phyloP scores from a whole-genome alignment of 2,113 vertebrate species.

The Coturnix japonica region DNA sequence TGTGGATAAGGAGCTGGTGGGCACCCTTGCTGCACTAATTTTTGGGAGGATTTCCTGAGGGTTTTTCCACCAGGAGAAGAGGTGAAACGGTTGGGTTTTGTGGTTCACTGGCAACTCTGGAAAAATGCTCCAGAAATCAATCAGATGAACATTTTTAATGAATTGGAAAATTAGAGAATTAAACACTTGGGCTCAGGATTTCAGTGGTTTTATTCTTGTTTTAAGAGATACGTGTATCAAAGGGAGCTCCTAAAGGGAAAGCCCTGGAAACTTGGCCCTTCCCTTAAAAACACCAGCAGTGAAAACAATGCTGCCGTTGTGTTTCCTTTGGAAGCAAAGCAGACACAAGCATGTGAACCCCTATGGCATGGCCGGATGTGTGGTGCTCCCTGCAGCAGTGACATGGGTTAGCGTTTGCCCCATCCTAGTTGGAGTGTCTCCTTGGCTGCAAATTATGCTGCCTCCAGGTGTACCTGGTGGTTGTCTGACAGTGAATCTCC shows the following conservation, averaged over 20 bases:
- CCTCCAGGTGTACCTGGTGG: no score
- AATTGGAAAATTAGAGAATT: background rate
- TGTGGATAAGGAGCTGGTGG: background rate
- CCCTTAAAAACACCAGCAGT: background rate
- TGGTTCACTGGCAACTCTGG: background rate
- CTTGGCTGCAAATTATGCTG: background rate
- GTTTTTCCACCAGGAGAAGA: background rate
- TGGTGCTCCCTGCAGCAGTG: rapidly evolving
- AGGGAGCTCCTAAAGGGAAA: background rate
- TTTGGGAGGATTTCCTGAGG: background rate
- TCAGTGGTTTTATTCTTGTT: background rate
- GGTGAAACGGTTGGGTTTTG: background rate
- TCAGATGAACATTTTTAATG: background rate
- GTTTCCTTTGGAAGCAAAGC: background rate
- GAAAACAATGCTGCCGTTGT: background rate
- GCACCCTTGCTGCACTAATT: background rate
- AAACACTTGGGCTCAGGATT: background rate
- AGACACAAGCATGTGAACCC: background rate
- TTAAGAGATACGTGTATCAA: background rate
- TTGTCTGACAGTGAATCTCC: background rate
- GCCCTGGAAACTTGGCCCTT: background rate
- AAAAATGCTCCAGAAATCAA: background rate
- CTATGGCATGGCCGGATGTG: background rate
- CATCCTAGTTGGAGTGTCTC: background rate
- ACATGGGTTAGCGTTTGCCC: background rate